Evolutionary conservation across 92 coral and sea anemone genomes (phyloP).

Genomic region (Muricea muricata): DNA sequence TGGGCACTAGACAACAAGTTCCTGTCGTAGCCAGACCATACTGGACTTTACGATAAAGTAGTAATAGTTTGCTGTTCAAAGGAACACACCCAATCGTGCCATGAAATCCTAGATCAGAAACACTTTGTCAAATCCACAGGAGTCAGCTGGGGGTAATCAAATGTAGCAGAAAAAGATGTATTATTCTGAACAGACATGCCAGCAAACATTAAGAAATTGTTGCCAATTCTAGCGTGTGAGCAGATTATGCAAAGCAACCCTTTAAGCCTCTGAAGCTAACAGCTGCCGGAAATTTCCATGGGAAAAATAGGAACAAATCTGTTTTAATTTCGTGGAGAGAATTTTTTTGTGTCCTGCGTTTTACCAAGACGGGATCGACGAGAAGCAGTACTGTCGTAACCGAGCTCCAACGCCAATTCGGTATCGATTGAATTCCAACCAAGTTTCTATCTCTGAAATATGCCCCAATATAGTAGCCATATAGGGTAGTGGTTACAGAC

Average conservation of each 20-base stretch:
- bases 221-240: constrained; percentile 4
- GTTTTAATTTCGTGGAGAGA: background rate
- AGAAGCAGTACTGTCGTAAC: constrained; percentile 35
- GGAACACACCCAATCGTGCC: constrained; percentile 59
- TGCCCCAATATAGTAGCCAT: too few species aligned
- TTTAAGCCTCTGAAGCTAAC: constrained; percentile 10
- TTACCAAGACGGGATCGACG: constrained; percentile 42
- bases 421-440: constrained; percentile 30
- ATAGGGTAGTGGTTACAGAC: too few species aligned
- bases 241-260: constrained; percentile 22
- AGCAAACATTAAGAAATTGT: constrained; percentile 49
- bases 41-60: constrained; percentile 68
- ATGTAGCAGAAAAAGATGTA: constrained; percentile 53
- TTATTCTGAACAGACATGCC: constrained; percentile 64
- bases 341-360: background rate
- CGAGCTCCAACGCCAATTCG: constrained; percentile 40
- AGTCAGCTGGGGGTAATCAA: constrained; percentile 71
- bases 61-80: constrained; percentile 60
- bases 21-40: constrained; percentile 49
- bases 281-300: background rate
- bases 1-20: constrained; percentile 47
- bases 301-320: background rate
- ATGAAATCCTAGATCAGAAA: constrained; percentile 53
- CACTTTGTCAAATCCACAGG: constrained; percentile 56
- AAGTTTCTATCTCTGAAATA: too few species aligned